Evolutionary conservation across 2,888 invertebrate genomes (phyloP).

Genomic region (Aphodius sticticus): DNA sequence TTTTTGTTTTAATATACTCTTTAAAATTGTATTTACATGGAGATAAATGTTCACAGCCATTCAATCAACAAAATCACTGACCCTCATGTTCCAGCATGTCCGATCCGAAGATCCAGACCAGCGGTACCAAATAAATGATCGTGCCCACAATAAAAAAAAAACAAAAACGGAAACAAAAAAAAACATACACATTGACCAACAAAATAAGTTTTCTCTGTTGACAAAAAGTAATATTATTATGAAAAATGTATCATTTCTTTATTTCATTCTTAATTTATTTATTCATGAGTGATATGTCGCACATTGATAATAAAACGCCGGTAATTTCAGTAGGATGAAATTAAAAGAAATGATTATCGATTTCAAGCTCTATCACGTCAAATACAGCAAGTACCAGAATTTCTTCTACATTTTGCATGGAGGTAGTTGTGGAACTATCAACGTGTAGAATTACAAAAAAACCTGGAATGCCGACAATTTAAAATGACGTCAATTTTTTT

Average conservation of each 20-base stretch:
- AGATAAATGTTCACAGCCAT: constrained; percentile 47
- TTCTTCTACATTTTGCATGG: not conserved
- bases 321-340: not conserved
- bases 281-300: not conserved
- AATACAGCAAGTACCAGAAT: not conserved
- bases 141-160: not conserved
- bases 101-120: not conserved
- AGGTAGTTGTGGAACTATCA: not conserved
- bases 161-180: not conserved
- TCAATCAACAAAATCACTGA: constrained; percentile 47
- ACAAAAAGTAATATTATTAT: not conserved
- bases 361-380: too few species aligned
- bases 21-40: constrained; percentile 41
- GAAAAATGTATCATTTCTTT: not conserved
- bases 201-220: not conserved
- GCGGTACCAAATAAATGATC: not conserved
- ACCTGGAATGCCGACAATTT: not conserved
- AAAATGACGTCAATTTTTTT: too few species aligned
- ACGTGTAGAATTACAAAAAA: not conserved
- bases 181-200: not conserved
- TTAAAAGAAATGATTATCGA: not conserved
- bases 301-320: not conserved
- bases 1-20: constrained; percentile 38
- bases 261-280: not conserved
- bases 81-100: constrained; percentile 34